phyloP scores from a whole-genome alignment of 2,797 vertebrate genomes.

The Gymnocypris eckloni region DNA sequence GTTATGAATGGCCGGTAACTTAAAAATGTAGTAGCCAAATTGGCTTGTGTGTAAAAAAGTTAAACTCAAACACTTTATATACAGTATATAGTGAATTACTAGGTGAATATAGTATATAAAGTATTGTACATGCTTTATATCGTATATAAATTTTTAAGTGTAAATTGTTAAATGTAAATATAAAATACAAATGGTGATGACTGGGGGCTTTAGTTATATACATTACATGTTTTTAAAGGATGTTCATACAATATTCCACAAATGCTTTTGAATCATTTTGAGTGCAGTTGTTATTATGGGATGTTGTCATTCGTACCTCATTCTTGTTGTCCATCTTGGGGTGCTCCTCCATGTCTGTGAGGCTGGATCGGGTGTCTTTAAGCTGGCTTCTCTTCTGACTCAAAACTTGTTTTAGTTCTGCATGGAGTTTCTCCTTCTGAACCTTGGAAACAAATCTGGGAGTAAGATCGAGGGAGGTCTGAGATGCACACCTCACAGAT shows the following conservation, averaged over 20 bases:
- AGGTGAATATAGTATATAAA: too few relatives aligned
- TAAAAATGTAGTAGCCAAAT: too few relatives aligned
- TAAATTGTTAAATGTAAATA: too few relatives aligned
- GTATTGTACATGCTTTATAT: too few relatives aligned
- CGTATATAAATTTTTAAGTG: too few relatives aligned
- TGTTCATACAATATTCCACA: background rate
- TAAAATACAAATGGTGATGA: background rate
- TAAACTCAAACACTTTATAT: too few relatives aligned
- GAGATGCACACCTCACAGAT: background rate
- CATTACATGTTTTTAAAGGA: background rate
- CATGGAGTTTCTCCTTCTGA: conserved; percentile 89
- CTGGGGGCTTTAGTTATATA: background rate
- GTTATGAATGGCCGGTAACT: too few relatives aligned
- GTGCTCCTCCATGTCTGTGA: conserved; percentile 77
- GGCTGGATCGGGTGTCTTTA: conserved; percentile 70
- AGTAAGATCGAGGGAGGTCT: background rate
- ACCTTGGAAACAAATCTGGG: conserved; percentile 65
- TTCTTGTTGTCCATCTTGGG: conserved; percentile 68
- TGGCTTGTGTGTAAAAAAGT: too few relatives aligned
- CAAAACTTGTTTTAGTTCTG: conserved; percentile 86
- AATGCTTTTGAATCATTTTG: background rate
- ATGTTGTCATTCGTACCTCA: conserved; percentile 67
- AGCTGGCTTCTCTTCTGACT: conserved; percentile 82
- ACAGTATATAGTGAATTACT: too few relatives aligned
- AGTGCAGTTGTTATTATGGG: background rate